A percentile compares a stretch with the other conserved stretches of the same genome.
Evolutionary conservation across 2,888 invertebrate genomes (phyloP).

Genomic region (Nesidiocoris tenuis): DNA sequence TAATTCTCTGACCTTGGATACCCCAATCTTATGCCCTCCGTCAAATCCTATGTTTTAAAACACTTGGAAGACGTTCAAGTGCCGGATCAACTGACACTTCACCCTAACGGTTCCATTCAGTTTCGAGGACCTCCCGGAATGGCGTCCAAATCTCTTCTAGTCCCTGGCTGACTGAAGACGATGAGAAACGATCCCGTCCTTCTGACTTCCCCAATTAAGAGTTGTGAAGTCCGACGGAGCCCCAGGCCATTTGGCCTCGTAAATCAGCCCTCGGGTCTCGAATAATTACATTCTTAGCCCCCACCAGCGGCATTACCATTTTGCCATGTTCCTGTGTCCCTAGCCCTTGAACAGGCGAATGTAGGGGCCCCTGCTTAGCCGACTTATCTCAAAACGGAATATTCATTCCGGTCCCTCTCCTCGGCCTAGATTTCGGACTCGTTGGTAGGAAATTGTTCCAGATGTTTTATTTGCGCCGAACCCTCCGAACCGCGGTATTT

Average conservation of each 20-base stretch:
- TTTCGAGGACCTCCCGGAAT: not conserved
- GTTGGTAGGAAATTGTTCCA: not conserved
- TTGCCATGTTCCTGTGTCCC: not conserved
- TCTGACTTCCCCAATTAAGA: conserved; percentile 32
- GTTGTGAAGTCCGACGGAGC: conserved; percentile 17
- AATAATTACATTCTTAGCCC: conserved; percentile 40
- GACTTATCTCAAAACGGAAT: not conserved
- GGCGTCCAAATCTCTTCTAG: not conserved
- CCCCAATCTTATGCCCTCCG: too few relatives aligned
- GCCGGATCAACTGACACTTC: too few relatives aligned
- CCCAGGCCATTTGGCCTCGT: conserved; percentile 20
- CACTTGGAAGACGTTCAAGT: too few relatives aligned
- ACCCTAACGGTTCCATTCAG: not conserved
- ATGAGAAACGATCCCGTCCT: conserved; percentile 8
- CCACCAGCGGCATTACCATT: not conserved
- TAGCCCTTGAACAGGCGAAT: not conserved
- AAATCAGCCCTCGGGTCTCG: conserved; percentile 36
- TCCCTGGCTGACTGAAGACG: not conserved
- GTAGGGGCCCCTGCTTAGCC: conserved; percentile 12
- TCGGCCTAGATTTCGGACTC: not conserved
- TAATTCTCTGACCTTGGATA: too few relatives aligned
- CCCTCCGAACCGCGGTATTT: too few relatives aligned
- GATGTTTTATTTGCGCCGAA: not conserved
- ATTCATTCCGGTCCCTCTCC: conserved; percentile 15
- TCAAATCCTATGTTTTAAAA: too few relatives aligned